A percentile compares a stretch with the other conserved stretches of the same genome.
Evolutionary conservation across 2,797 vertebrate genomes (phyloP).

Genomic region (Sebastes oblongus): DNA sequence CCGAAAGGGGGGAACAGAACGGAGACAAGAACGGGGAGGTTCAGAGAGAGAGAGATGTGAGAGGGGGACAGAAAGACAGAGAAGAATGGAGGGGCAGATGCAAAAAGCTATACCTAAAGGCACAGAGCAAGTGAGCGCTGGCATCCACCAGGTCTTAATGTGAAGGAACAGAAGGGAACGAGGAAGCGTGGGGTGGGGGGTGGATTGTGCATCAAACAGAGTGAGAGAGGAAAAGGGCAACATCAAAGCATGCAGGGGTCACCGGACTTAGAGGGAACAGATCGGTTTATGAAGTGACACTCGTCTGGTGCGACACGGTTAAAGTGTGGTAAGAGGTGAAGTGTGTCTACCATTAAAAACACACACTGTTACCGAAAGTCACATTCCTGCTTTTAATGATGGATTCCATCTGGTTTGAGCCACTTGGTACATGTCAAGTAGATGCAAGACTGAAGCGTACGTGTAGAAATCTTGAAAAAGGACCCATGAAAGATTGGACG

Average conservation of each 20-base stretch:
- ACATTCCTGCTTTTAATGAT: slow-evolving; percentile 23
- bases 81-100: neutral
- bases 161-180: neutral
- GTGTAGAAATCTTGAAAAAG: neutral
- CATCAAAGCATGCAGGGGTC: slow-evolving; percentile 67
- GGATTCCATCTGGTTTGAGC: slow-evolving; percentile 18
- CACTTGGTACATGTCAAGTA: neutral
- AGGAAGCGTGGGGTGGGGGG: neutral
- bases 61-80: neutral
- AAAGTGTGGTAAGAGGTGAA: neutral
- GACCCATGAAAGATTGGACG: slow-evolving; percentile 9
- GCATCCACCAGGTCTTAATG: neutral
- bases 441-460: neutral
- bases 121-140: neutral
- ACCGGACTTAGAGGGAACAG: slow-evolving; percentile 30
- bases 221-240: slow-evolving; percentile 49
- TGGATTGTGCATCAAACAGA: slow-evolving; percentile 21
- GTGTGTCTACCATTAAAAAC: neutral
- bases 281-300: slow-evolving; percentile 37
- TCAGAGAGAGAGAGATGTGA: neutral
- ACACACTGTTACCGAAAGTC: neutral
- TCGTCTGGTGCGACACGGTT: slow-evolving; percentile 16
- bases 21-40: slow-evolving; percentile 24
- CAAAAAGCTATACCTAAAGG: neutral
- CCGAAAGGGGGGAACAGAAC: slow-evolving; percentile 44